Percentiles rank a stretch among this genome's conserved stretches.
Conservation (phyloP, 2,797 vertebrate species). For the Anabas testudineus region DNA sequence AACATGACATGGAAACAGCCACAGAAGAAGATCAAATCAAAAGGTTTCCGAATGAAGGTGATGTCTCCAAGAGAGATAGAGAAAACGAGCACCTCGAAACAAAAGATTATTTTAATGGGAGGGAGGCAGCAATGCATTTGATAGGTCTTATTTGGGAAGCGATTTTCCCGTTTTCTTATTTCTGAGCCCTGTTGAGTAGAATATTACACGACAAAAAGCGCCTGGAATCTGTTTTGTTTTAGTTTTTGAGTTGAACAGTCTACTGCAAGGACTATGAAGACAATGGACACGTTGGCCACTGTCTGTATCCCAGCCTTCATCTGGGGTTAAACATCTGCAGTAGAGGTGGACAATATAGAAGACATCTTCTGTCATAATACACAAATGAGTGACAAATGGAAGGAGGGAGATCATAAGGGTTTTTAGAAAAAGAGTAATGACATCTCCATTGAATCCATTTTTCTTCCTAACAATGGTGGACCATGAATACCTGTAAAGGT, state of each 20-base stretch:
- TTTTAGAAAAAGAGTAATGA: no score
- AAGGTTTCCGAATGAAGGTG: constrained; percentile 49
- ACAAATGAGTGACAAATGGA: neutral
- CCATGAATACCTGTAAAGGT: no score
- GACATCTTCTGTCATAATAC: neutral
- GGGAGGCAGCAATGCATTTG: neutral
- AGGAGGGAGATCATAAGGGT: neutral
- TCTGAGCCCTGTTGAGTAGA: constrained; percentile 13
- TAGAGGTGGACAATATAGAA: neutral
- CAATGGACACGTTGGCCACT: constrained; percentile 23
- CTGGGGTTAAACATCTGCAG: neutral
- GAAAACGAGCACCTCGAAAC: constrained; percentile 43
- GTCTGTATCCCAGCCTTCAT: neutral
- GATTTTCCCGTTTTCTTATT: constrained; percentile 21
- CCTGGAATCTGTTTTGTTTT: constrained; percentile 21
- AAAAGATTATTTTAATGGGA: constrained; percentile 44
- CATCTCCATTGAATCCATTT: no score
- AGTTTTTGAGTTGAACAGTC: constrained; percentile 8
- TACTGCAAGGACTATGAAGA: neutral
- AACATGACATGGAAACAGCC: constrained; percentile 38
- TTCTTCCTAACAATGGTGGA: no score
- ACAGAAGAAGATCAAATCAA: constrained; percentile 52
- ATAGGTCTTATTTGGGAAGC: constrained; percentile 17
- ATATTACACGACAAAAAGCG: constrained; percentile 6
- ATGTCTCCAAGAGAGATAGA: constrained; percentile 44